Base-by-base conservation (phyloP, 2,113 vertebrate species). In the Pachycephala philippinensis region DNA sequence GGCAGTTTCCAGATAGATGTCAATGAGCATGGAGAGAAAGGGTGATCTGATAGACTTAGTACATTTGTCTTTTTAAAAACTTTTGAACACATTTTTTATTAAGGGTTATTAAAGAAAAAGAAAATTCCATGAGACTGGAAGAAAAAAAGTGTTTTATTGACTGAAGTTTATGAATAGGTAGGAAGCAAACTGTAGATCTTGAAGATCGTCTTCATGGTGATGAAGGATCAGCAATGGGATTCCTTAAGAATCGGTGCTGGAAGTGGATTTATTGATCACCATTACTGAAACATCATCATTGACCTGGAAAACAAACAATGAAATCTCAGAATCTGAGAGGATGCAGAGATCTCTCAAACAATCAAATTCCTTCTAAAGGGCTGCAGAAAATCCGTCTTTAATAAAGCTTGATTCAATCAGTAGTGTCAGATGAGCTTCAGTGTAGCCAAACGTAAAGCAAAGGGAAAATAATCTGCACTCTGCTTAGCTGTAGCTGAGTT, bases 161-260 rank as follows among this genome's bases (percentile, higher is more conserved):
- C n/a, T 75, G 44, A 71, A 56, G 44, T 82, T 75, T 93, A 60
- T 84, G 59, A 87, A 50, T 5, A 37, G 7, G 5, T 78, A 45
- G 30, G 56, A 93, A 81, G 30, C 5, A 84, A 84, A 91, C 47
- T 8, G 7, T 75, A 35, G 22, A 13, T 87, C 37, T 80, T 75
- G 70, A 75, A 40, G 19, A 68, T 60, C 27, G 22, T 44, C 21
- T 74, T 81, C 33, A 50, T 0, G 0, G 9, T 35, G 33, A 44
- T 47, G 27, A 93, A 68, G 35, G 35, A 75, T 60, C 30, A 60
- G 19, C 11, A 60, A 12, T 17, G 4, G 7, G 10, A 19, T 79
- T 42, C 30, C 35, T 33, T 78, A 75, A 63, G 33, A 35, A 84
- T 77, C 45, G 57, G 23, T 22, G 33, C 13, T 78, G 39, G 31